Evolutionary conservation across 2,888 invertebrate genomes (phyloP).

Genomic region (Lochmaea crataegi): DNA sequence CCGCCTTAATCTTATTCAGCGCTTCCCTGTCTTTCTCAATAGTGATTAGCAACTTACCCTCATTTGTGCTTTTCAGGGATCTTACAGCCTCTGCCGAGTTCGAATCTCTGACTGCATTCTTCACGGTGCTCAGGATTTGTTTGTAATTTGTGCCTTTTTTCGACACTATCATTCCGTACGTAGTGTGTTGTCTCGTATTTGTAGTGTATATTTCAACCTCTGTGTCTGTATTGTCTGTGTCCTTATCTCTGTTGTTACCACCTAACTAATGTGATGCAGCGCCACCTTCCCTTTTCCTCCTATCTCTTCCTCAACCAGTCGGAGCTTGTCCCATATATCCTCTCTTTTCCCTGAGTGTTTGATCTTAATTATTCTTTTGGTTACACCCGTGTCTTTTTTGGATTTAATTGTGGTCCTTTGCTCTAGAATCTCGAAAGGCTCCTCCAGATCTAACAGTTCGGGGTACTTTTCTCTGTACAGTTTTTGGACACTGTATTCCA

Average conservation of each 20-base stretch:
- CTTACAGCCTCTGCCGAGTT: conserved; percentile 10
- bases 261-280: background rate
- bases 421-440: background rate
- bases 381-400: background rate
- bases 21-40: conserved; percentile 12
- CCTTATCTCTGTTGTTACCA: conserved; percentile 1
- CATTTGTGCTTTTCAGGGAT: conserved; percentile 6
- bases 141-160: conserved; percentile 3
- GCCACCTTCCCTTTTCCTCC: conserved; percentile 1
- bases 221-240: background rate
- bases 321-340: conserved; percentile 2
- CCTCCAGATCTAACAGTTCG: too few relatives aligned
- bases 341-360: conserved; percentile 2
- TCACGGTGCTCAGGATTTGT: background rate
- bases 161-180: background rate
- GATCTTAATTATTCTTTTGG: background rate
- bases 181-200: background rate
- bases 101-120: background rate
- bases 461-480: too few relatives aligned
- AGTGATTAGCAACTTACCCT: conserved; percentile 6
- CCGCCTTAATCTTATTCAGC: background rate
- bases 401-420: conserved; percentile 3
- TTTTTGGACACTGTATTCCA: too few relatives aligned
- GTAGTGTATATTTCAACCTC: background rate
- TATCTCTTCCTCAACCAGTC: background rate